These are phyloP conservation scores for Callopanchax toddi DNA, from an alignment of 2,113 vertebrate species.

Conservation along the genomic window DNA sequence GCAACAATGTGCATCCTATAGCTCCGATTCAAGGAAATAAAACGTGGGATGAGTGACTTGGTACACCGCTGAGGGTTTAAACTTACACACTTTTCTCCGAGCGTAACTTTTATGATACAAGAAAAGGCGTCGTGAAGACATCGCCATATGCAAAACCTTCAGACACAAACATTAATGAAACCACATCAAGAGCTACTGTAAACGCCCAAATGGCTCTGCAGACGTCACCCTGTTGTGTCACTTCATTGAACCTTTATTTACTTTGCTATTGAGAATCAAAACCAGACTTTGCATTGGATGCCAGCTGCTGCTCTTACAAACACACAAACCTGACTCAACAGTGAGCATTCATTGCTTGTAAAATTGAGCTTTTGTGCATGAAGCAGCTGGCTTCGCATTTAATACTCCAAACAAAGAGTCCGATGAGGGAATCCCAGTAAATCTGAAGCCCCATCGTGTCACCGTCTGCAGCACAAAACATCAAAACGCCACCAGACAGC, in stretches of 20 bases:
- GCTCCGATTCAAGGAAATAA: neutral
- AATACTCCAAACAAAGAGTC: neutral
- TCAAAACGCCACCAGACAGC: neutral
- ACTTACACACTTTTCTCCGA: too few relatives aligned
- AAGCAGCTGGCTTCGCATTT: neutral
- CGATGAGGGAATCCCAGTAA: conserved; percentile 14
- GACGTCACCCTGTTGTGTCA: neutral
- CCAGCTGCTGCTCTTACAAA: conserved; percentile 13
- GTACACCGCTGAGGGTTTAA: too few relatives aligned
- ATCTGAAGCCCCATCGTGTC: neutral
- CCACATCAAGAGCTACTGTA: conserved; percentile 11
- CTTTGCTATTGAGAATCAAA: neutral
- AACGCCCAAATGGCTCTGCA: conserved; percentile 21
- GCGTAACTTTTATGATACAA: neutral
- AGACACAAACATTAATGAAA: neutral
- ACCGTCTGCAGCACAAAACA: neutral
- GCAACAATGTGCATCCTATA: neutral
- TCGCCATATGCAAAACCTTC: neutral
- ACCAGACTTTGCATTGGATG: neutral
- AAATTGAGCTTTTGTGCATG: neutral
- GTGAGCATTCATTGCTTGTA: neutral
- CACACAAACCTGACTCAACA: neutral
- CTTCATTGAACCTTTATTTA: conserved; percentile 5
- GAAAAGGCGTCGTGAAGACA: neutral
- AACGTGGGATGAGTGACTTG: too few relatives aligned